A percentile compares a stretch with the other conserved stretches of the same genome.
Conservation (phyloP, 2,113 vertebrate species). For the Tichodroma muraria region DNA sequence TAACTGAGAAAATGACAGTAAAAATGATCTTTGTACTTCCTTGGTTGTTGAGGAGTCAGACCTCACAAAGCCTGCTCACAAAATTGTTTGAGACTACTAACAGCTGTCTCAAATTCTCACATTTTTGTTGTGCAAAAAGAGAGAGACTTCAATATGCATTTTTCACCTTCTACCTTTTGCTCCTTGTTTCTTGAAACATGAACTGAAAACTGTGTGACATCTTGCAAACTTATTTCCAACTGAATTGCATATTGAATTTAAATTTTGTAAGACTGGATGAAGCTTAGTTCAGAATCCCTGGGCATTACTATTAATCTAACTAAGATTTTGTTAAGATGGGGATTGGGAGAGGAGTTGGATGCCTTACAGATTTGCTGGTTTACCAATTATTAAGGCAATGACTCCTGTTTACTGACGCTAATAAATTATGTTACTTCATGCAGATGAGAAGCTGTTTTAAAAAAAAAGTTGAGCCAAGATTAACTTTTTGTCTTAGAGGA, state of each 20-base stretch:
- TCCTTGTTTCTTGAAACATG: background rate
- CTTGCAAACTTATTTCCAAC: background rate
- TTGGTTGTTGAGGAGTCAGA: background rate
- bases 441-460: background rate
- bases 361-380: background rate
- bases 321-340: background rate
- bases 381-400: background rate
- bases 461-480: background rate
- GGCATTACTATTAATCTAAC: background rate
- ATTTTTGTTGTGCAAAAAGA: background rate
- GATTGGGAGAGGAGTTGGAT: background rate
- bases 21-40: rapidly evolving
- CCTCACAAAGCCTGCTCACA: background rate
- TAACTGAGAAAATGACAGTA: background rate
- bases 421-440: background rate
- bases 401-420: background rate
- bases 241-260: background rate
- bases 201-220: background rate
- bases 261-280: background rate
- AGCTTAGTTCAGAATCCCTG: background rate
- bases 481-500: background rate
- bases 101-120: background rate
- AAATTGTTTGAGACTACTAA: background rate
- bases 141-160: background rate
- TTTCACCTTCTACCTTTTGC: background rate